Evolutionary conservation across 2,797 vertebrate genomes (phyloP).

Genomic region (Oryzias sinensis): DNA sequence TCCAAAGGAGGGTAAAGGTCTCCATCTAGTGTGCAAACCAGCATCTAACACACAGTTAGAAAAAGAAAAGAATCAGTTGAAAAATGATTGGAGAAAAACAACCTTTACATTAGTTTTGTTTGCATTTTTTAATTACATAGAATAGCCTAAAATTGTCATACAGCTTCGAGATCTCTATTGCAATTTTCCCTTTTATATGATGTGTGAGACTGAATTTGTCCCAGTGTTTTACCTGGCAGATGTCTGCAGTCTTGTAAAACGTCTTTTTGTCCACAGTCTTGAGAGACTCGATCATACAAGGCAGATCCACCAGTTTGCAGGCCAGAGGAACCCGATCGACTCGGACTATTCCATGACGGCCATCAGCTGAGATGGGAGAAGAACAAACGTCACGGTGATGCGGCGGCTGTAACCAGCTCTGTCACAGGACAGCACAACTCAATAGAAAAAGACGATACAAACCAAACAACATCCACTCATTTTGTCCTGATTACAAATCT

Average conservation of each 20-base stretch:
- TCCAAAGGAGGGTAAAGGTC: constrained; percentile 95
- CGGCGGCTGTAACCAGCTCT: background rate
- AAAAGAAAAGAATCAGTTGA: background rate
- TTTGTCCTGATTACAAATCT: no score
- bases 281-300: constrained; percentile 89
- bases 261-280: constrained; percentile 96
- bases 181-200: background rate
- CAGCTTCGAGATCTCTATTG: background rate
- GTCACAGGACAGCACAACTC: no score
- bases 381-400: background rate
- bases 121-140: no score
- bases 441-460: no score
- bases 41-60: constrained; percentile 80
- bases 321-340: constrained; percentile 89
- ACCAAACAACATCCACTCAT: no score
- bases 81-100: background rate
- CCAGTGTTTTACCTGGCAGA: constrained; percentile 87
- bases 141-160: no score
- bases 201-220: background rate
- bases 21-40: constrained; percentile 95
- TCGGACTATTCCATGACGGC: constrained; percentile 88
- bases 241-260: constrained; percentile 94
- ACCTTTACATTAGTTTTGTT: background rate
- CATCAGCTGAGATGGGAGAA: constrained; percentile 77
- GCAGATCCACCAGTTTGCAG: constrained; percentile 93